Evolutionary conservation across 2,888 invertebrate genomes (phyloP).

Genomic region (Cheilosia soror): DNA sequence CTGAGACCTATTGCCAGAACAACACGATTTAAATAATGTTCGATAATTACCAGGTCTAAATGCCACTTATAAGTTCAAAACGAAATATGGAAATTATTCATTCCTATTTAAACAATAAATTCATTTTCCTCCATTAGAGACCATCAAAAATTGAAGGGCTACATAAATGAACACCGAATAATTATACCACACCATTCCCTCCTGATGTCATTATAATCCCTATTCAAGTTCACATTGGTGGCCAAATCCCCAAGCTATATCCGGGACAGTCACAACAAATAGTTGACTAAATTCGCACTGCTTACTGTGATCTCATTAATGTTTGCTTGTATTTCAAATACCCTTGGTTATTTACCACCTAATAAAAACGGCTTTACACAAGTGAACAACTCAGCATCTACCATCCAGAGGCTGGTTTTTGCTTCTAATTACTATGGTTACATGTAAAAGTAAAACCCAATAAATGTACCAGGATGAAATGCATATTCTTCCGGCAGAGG

Average conservation of each 20-base stretch:
- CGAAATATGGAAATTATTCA: too few species aligned
- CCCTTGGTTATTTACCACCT: conserved; percentile 19
- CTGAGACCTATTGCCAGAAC: too few species aligned
- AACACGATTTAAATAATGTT: too few species aligned
- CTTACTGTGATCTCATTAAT: conserved; percentile 1
- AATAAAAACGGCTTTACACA: background rate
- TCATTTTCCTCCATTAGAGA: too few species aligned
- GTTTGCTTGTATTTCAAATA: conserved; percentile 18
- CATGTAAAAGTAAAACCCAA: background rate
- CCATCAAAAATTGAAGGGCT: too few species aligned
- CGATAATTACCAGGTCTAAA: too few species aligned
- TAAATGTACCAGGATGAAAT: conserved; percentile 2
- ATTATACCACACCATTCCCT: background rate
- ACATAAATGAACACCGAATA: too few species aligned
- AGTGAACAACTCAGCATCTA: conserved; percentile 1
- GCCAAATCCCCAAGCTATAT: background rate
- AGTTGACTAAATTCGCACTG: conserved; percentile 3
- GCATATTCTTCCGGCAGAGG: conserved; percentile 5
- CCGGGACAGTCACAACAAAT: background rate
- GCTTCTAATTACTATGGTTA: conserved; percentile 45
- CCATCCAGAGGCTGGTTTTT: conserved; percentile 13
- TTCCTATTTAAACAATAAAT: too few species aligned
- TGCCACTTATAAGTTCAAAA: too few species aligned
- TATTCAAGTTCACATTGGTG: background rate
- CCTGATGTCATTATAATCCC: background rate